Evolutionary conservation across 2,113 vertebrate species (phyloP).

Genomic region (Camelus dromedarius): DNA sequence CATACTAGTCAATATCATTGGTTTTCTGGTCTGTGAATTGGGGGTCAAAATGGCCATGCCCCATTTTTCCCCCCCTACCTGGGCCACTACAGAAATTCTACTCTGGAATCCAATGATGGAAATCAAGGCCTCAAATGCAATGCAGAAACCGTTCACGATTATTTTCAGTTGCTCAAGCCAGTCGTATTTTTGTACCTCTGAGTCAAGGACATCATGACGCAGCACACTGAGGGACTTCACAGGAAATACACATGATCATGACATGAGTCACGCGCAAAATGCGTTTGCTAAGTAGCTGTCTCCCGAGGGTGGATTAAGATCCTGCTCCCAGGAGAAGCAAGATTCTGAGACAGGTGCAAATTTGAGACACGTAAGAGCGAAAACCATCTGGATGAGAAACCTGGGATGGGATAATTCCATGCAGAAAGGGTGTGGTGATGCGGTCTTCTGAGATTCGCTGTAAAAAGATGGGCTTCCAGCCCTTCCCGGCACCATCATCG

Average conservation of each 20-base stretch:
- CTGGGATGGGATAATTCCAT: background rate
- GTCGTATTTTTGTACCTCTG: background rate
- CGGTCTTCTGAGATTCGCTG: background rate
- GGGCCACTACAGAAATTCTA: background rate
- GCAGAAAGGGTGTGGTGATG: background rate
- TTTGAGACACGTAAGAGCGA: background rate
- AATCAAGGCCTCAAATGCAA: background rate
- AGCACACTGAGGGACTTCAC: background rate
- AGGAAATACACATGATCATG: background rate
- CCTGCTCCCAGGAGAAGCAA: background rate
- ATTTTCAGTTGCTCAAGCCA: background rate
- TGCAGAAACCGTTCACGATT: background rate
- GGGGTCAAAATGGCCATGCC: background rate
- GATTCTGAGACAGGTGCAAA: background rate
- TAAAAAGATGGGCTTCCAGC: too few relatives aligned
- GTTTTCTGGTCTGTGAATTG: background rate
- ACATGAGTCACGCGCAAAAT: background rate
- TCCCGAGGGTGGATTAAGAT: background rate
- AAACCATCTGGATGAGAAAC: background rate
- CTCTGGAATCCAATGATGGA: background rate
- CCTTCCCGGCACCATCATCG: accelerated
- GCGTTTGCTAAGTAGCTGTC: background rate
- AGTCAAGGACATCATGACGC: background rate
- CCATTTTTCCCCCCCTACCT: too few relatives aligned
- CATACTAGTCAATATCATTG: background rate